Base-by-base conservation (phyloP, 2,797 vertebrate species). In the Poeciliopsis presidionis region DNA sequence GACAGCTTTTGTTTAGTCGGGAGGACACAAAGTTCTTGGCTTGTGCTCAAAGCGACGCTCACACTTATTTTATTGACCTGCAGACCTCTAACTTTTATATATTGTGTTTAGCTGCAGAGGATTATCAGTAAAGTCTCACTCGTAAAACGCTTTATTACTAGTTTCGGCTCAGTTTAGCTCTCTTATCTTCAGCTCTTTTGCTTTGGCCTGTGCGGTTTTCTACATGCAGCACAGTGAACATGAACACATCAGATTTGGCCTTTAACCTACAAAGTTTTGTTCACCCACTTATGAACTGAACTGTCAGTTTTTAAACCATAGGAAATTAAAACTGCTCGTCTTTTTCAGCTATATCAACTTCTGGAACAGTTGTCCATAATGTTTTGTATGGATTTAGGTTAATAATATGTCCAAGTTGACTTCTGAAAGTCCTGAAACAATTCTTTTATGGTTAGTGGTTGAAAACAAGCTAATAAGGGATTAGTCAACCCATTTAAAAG, bases 11-110 rank as follows among this genome's bases (percentile, higher is more conserved):
- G 4, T 76, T 63, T 77, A 57, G 18, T 59, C 28, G 81, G 61
- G 51, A 82, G 76, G 2, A 13, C 51, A 78, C 18, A 22, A 67
- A 81, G 83, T 46, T 39, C 9, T 53, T 1, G 1, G 53, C 6
- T 3, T 74, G 61, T 76, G 13, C 39, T 84, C 46, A 69, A 49
- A 33, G 7, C 72, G 49, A 47, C 20, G n/a, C 41, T 76, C 25
- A 39, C 46, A 49, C 16, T 59, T 63, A 80, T 83, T 77, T 49
- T 51, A 77, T 81, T 13, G 71, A 65, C 5, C 45, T 70, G 74
- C 47, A 72, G 25, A 39, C 8, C 25, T 73, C 45, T 18, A 33
- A 36, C 14, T 12, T 45, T 65, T n/a, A 49, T 0, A 39, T 33
- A 41, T 45, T 45, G 43, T 74, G 36, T 46, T 16, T 46, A 65